Conservation (phyloP, 2,797 vertebrate genomes). For the Miichthys miiuy region DNA sequence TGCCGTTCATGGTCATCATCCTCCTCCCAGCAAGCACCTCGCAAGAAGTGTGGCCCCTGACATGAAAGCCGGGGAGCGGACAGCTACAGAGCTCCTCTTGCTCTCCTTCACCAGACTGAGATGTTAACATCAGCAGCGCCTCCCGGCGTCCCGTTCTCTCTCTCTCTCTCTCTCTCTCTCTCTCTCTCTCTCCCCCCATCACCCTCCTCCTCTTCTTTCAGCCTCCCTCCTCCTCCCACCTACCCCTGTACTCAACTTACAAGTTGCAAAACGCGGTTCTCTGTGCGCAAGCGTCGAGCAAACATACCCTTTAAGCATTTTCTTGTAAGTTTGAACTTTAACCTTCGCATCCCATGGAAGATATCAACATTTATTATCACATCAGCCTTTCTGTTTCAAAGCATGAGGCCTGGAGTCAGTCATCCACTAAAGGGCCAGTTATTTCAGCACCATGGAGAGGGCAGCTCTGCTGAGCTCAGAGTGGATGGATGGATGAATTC, state of each 20-base stretch:
- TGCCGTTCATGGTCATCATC: constrained; percentile 96
- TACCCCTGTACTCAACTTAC: constrained; percentile 90
- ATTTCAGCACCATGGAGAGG: constrained; percentile 70
- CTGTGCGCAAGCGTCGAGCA: constrained; percentile 48
- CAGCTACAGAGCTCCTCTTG: constrained; percentile 61
- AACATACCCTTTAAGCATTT: too few relatives aligned
- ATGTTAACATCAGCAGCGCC: constrained; percentile 84
- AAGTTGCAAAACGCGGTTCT: constrained; percentile 78
- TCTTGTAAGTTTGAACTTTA: too few relatives aligned
- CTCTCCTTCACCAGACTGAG: constrained; percentile 85
- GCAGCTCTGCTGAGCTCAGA: not conserved
- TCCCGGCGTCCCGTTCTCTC: constrained; percentile 78
- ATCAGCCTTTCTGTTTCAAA: not conserved
- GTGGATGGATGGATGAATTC: not conserved
- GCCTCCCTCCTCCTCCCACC: constrained; percentile 64
- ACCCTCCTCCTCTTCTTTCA: constrained; percentile 53
- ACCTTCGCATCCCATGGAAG: too few relatives aligned
- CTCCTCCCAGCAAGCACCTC: constrained; percentile 83
- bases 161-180: constrained; percentile 33
- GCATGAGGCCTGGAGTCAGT: not conserved
- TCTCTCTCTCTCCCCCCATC: constrained; percentile 41
- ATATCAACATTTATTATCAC: not conserved
- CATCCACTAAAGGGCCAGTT: not conserved
- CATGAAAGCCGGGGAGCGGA: constrained; percentile 66
- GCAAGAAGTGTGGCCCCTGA: constrained; percentile 81